Conservation (phyloP, 2,797 vertebrate genomes). For the Discoglossus pictus region DNA sequence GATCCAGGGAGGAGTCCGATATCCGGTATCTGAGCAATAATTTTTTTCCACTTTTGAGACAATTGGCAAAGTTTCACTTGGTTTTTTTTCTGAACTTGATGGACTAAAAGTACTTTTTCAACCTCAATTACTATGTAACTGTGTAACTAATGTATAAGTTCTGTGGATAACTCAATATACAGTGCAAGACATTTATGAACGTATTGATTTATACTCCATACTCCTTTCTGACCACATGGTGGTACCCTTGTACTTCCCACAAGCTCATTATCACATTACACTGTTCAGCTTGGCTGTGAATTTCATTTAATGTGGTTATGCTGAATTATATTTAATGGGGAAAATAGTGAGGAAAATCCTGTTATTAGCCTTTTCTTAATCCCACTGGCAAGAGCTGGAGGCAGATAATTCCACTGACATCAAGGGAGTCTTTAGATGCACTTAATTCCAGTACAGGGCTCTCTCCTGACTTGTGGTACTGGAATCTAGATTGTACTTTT, state of each 20-base stretch:
- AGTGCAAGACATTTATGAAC: too few species aligned
- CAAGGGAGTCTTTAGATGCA: slow-evolving; percentile 30
- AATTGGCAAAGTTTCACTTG: too few species aligned
- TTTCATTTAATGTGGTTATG: slow-evolving; percentile 27
- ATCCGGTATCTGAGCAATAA: too few species aligned
- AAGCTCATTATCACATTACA: not conserved
- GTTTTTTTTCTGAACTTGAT: too few species aligned
- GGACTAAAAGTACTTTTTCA: too few species aligned
- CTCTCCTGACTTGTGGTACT: not conserved
- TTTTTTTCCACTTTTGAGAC: too few species aligned
- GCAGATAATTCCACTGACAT: slow-evolving; percentile 28
- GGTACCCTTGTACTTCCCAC: slow-evolving; percentile 8
- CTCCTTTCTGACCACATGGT: not conserved
- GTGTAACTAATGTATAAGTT: too few species aligned
- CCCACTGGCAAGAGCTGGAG: slow-evolving; percentile 23
- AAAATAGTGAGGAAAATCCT: slow-evolving; percentile 31
- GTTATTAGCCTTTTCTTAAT: slow-evolving; percentile 41
- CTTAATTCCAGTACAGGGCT: slow-evolving; percentile 18
- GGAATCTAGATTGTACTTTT: slow-evolving; percentile 9
- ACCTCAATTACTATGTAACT: too few species aligned
- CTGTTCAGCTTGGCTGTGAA: not conserved
- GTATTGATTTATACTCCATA: not conserved
- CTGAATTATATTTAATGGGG: slow-evolving; percentile 34
- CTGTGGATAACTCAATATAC: too few species aligned
- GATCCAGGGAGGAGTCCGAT: too few species aligned